Base-by-base conservation (phyloP, 1,140 invertebrate genomes). In the Brachionus calyciflorus region DNA sequence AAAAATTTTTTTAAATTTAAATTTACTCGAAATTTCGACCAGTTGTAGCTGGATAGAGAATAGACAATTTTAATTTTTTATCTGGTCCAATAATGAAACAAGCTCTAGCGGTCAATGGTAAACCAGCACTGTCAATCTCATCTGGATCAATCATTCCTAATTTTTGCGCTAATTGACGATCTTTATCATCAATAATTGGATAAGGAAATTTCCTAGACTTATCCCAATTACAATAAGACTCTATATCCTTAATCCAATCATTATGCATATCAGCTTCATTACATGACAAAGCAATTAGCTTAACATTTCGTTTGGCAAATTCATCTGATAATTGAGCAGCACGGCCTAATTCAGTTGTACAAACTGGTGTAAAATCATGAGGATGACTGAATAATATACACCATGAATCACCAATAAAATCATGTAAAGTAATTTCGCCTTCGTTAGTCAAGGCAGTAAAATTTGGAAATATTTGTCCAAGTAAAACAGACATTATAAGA, bases 341-440 rank as follows among this genome's bases (percentile, higher is more conserved):
- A 46, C 89, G 85, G 6, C 90, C 92, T 77, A 96, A 83, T 84
- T 96, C 93, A 0, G 94, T 96, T 9, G 93, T 96, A 82, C 94
- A 95, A 0, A 96, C 93, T 12, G 93, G 94, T 0, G 94, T 96
- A 82, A 92, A 96, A 82, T 96, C 93, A 19, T 91, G 90, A 1
- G 93, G 93, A 84, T 96, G 94, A 0, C 93, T 94, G 33, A 73
- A 73, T 9, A 73, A 55, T 14, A 73, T 73, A 26, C 69, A 73
- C 69, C 69, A 73, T 91, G 88, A 89, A 76, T 90, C 85, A 79
- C 88, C 90, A 78, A 91, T 87, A 88, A 89, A 93, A 1, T 90
- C 87, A 80, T 93, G 90, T 83, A 93, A 91, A 41, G 90, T 85
- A 49, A 93, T 90, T 0, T 86, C 86, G 1, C 91, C 91, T 68